A percentile compares a stretch with the other conserved stretches of the same genome.
These are phyloP conservation scores for Teleogryllus oceanicus DNA, from an alignment of 2,888 invertebrate genomes.

Conservation along the genomic window DNA sequence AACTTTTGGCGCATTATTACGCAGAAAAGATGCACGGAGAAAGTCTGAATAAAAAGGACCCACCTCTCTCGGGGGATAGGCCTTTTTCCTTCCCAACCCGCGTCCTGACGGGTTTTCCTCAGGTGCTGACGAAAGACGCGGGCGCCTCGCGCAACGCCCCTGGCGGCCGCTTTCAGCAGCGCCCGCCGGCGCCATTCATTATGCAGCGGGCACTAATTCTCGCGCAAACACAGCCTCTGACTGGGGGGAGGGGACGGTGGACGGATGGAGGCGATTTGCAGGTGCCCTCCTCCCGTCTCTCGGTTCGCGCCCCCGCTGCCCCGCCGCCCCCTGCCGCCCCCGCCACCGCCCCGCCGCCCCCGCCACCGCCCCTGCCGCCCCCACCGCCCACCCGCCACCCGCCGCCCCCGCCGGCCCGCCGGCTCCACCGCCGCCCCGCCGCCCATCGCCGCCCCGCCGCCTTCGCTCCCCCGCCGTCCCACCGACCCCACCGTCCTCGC, in stretches of 20 bases:
- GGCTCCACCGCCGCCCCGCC: no score
- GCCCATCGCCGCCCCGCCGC: no score
- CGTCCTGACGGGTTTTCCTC: no score
- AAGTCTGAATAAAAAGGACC: no score
- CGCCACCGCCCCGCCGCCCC: not conserved
- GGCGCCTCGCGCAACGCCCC: not conserved
- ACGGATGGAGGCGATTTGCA: conserved; percentile 7
- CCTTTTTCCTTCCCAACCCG: no score
- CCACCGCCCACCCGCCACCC: not conserved
- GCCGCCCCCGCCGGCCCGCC: no score
- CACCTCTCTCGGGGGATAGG: no score
- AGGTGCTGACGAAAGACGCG: not conserved
- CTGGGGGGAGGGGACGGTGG: not conserved
- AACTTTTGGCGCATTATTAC: no score
- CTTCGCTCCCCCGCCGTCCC: no score
- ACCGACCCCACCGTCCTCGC: no score
- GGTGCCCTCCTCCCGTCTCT: not conserved
- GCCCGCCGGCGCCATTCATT: not conserved
- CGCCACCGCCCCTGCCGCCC: not conserved
- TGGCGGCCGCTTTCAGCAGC: not conserved
- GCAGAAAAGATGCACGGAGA: no score
- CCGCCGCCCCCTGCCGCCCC: not conserved
- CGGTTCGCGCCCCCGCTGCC: no score
- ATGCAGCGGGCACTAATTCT: not conserved
- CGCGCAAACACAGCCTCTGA: not conserved